phyloP scores from a whole-genome alignment of 2,888 invertebrate species.

The Ochropacha duplaris region DNA sequence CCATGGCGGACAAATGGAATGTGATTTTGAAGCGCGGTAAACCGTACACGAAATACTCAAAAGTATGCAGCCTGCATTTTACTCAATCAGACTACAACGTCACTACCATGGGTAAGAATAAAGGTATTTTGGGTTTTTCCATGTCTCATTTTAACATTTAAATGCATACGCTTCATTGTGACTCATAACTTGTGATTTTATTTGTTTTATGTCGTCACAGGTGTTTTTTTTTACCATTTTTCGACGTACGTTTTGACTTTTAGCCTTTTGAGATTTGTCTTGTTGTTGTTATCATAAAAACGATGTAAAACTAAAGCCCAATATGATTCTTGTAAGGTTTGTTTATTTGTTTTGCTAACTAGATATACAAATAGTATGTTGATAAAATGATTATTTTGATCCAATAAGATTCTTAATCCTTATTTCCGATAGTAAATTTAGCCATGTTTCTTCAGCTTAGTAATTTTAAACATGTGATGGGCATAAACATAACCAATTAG shows the following conservation, averaged over 20 bases:
- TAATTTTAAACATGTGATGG: too few species aligned
- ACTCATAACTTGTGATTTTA: conserved; percentile 45
- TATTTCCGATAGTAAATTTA: background rate
- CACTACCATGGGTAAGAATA: conserved; percentile 81
- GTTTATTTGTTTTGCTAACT: background rate
- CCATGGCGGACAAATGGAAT: conserved; percentile 76
- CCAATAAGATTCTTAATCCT: background rate
- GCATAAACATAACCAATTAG: background rate
- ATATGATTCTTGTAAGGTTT: background rate
- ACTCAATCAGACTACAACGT: conserved; percentile 76
- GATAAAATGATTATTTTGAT: background rate
- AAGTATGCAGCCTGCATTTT: conserved; percentile 79
- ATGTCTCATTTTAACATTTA: conserved; percentile 47
- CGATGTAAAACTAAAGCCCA: background rate
- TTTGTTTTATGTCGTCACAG: conserved; percentile 17
- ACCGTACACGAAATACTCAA: conserved; percentile 78
- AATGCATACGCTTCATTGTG: conserved; percentile 32
- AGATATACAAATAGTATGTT: too few species aligned
- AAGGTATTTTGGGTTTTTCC: conserved; percentile 76
- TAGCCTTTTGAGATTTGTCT: conserved; percentile 4
- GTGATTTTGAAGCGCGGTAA: conserved; percentile 72
- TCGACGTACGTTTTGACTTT: conserved; percentile 1
- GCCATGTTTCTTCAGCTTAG: background rate
- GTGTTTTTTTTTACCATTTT: conserved; percentile 2
- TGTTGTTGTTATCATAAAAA: conserved; percentile 4